A percentile compares a stretch with the other conserved stretches of the same genome.
phyloP scores from a whole-genome alignment of 2,113 vertebrate species.

The Varanus salvator region DNA sequence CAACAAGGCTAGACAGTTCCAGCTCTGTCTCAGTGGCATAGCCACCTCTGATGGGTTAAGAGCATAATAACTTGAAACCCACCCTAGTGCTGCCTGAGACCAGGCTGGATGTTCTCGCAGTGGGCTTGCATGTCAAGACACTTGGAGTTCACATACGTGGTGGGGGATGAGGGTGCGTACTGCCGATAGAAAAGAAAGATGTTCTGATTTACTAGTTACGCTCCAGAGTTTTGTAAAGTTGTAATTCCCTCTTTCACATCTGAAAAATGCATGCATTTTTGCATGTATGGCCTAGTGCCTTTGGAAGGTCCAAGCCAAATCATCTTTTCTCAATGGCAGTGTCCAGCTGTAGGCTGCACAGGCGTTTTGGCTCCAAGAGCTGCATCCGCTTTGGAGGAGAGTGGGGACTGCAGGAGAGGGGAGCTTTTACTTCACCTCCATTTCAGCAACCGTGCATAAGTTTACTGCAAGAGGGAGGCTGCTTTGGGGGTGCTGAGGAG shows the following conservation, averaged over 20 bases:
- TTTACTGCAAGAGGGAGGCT: too few species aligned
- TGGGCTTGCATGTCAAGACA: background rate
- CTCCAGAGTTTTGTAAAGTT: background rate
- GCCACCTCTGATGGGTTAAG: background rate
- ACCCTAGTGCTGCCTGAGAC: background rate
- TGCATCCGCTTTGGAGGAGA: too few species aligned
- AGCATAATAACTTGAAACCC: background rate
- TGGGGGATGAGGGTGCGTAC: background rate
- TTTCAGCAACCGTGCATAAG: too few species aligned
- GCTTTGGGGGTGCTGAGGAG: too few species aligned
- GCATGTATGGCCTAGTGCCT: background rate
- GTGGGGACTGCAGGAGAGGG: too few species aligned
- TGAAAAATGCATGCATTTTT: background rate
- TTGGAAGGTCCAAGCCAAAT: background rate
- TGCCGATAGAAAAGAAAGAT: background rate
- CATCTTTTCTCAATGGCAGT: too few species aligned
- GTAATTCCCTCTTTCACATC: background rate
- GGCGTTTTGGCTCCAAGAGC: too few species aligned
- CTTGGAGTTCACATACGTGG: background rate
- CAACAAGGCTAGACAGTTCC: conserved; percentile 14
- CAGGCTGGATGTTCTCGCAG: background rate
- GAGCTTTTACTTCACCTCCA: too few species aligned
- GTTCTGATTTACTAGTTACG: background rate
- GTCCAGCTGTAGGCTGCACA: background rate
- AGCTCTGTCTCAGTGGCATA: background rate